Base-by-base conservation (phyloP, 2,888 invertebrate species). In the Lasioglossum figueresi region DNA sequence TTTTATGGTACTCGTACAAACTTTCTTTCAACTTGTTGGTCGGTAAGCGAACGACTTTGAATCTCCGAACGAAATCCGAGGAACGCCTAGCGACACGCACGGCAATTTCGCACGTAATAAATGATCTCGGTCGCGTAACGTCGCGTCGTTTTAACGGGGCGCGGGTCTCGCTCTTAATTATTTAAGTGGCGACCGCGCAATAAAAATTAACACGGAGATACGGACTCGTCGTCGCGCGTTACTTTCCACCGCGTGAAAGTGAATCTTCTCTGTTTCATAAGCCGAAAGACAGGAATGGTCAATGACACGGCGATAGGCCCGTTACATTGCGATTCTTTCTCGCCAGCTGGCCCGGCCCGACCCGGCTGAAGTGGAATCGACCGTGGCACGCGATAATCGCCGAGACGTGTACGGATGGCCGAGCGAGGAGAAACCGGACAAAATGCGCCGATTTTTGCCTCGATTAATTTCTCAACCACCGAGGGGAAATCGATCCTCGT, bases 241-340 rank as follows among this genome's bases (percentile, higher is more conserved):
- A 84, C 83, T 88, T 88, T 88, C 89, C 80, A 88, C 74, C 85
- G 83, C 86, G 90, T 80, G 90, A 90, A 90, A 90, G 90, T 81
- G 90, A 89, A 85, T 85, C 85, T 75, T 75, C 48, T 37, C 70
- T 43, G 75, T 88, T 79, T 86, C 79, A 70, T 78, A 86, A 86
- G 77, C 71, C 48, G 68, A 81, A 87, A 80, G 66, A 72, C 77
- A 43, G 72, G 84, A 80, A 72, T 72, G 85, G 76, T 80, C 84
- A 87, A 71, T 72, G 81, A 83, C 83, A 78, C 45, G 63, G 59
- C 43, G 79, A n/a, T 66, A 31, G 75, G 63, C 23, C 68, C 34
- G 27, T 68, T 77, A 34, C 12, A n/a, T 10, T 16, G 31, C 75
- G 59, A 75, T 52, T 68, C 34, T n/a, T 37, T 83, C 48, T 37